phyloP scores from a whole-genome alignment of 2,888 invertebrate genomes.

The Pheosia tremula region DNA sequence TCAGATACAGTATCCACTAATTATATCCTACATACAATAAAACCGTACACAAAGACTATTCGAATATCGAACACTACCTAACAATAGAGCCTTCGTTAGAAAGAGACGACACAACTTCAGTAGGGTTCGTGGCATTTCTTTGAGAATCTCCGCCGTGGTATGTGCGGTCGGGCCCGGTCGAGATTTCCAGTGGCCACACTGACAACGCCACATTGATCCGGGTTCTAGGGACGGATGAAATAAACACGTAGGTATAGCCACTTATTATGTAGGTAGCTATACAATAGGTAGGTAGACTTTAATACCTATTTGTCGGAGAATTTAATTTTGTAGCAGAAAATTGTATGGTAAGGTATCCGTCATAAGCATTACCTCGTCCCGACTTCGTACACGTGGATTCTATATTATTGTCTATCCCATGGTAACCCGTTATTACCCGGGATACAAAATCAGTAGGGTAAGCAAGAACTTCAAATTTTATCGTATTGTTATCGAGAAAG shows the following conservation, averaged over 20 bases:
- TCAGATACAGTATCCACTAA: background rate
- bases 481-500: too few species aligned
- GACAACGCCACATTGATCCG: slow-evolving; percentile 59
- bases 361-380: too few species aligned
- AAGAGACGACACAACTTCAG: slow-evolving; percentile 49
- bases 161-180: slow-evolving; percentile 67
- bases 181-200: slow-evolving; percentile 73
- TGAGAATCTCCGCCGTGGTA: slow-evolving; percentile 68
- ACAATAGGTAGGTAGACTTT: too few species aligned
- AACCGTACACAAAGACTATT: slow-evolving; percentile 18
- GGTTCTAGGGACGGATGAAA: slow-evolving; percentile 41
- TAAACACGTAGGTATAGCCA: slow-evolving; percentile 37
- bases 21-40: background rate
- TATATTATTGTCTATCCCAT: too few species aligned
- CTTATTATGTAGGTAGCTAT: slow-evolving; percentile 22
- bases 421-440: too few species aligned
- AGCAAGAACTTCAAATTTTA: too few species aligned
- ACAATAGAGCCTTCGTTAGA: slow-evolving; percentile 35
- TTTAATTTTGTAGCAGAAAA: background rate
- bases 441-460: too few species aligned
- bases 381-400: background rate
- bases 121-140: slow-evolving; percentile 63
- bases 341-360: background rate
- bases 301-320: slow-evolving; percentile 1
- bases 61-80: slow-evolving; percentile 1